Percentiles rank a stretch among this genome's conserved stretches.
Evolutionary conservation across 1,140 invertebrate genomes (phyloP).

Genomic region (Drosophila tsacasi): DNA sequence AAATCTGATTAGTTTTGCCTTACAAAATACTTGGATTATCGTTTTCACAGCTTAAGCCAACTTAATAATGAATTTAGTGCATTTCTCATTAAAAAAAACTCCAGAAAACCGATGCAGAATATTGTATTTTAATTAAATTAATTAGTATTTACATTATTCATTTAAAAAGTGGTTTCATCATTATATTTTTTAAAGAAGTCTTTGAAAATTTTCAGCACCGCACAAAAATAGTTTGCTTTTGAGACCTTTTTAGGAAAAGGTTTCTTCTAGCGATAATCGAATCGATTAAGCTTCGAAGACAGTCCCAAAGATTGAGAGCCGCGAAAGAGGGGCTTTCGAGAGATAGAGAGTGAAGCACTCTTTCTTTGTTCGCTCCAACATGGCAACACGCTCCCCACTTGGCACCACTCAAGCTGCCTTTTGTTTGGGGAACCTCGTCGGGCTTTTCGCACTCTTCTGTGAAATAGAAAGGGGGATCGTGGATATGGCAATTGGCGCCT

Average conservation of each 20-base stretch:
- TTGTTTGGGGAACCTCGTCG: conserved; percentile 40
- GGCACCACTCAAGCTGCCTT: conserved; percentile 27
- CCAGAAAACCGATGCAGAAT: neutral
- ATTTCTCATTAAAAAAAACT: neutral
- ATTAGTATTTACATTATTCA: neutral
- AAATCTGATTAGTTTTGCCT: neutral
- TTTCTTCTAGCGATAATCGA: conserved; percentile 9
- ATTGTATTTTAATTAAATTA: neutral
- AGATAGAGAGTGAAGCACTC: conserved; percentile 6
- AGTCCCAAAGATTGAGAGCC: neutral
- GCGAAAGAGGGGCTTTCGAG: conserved; percentile 13
- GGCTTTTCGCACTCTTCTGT: conserved; percentile 55
- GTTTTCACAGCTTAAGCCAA: neutral
- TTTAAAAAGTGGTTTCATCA: neutral
- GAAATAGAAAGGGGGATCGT: conserved; percentile 16
- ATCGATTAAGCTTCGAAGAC: conserved; percentile 16
- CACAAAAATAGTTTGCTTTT: neutral
- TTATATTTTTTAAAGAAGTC: neutral
- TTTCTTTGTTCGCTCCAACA: conserved; percentile 43
- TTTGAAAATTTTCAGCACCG: neutral
- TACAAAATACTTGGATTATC: neutral
- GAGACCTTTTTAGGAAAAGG: conserved; percentile 1
- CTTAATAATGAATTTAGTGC: neutral
- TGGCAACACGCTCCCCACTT: conserved; percentile 49
- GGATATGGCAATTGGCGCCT: conserved; percentile 1